Percentiles rank a stretch among this genome's conserved stretches.
Evolutionary conservation across 2,888 invertebrate genomes (phyloP).

Genomic region (Elgonia sp.): DNA sequence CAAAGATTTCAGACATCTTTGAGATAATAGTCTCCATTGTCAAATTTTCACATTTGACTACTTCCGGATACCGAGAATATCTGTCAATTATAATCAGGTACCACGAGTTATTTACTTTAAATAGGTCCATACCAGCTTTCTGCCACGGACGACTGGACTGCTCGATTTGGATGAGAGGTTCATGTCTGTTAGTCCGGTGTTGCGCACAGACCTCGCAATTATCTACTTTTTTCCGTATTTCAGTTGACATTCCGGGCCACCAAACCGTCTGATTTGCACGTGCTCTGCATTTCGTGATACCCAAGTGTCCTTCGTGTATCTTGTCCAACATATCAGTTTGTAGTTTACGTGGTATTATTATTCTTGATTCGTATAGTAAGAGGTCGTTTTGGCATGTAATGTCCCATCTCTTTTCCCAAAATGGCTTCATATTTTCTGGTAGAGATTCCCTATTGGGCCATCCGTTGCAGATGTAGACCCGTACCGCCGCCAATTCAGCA

Average conservation of each 20-base stretch:
- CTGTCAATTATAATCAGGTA: slow-evolving; percentile 21
- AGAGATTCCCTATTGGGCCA: slow-evolving; percentile 71
- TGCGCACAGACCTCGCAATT: background rate
- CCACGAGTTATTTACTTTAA: slow-evolving; percentile 5
- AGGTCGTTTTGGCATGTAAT: slow-evolving; percentile 48
- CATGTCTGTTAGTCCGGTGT: background rate
- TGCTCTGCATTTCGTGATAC: background rate
- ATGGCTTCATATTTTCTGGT: slow-evolving; percentile 49
- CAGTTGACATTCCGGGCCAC: slow-evolving; percentile 7
- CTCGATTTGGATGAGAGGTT: slow-evolving; percentile 4
- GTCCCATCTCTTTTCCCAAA: slow-evolving; percentile 63
- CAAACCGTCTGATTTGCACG: background rate
- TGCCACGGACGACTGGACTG: background rate
- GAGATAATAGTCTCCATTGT: slow-evolving; percentile 61
- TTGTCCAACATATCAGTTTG: background rate
- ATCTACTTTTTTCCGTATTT: background rate
- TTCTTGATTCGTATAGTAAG: slow-evolving; percentile 69
- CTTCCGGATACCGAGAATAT: slow-evolving; percentile 10
- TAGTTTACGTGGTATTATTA: slow-evolving; percentile 66
- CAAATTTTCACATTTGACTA: background rate
- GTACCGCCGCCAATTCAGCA: slow-evolving; percentile 42
- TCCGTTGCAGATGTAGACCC: background rate
- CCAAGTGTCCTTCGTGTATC: slow-evolving; percentile 1
- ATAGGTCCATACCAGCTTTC: slow-evolving; percentile 29
- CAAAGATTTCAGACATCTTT: slow-evolving; percentile 72